phyloP scores from a whole-genome alignment of 2,113 vertebrate genomes.

The Cheirogaleus medius region DNA sequence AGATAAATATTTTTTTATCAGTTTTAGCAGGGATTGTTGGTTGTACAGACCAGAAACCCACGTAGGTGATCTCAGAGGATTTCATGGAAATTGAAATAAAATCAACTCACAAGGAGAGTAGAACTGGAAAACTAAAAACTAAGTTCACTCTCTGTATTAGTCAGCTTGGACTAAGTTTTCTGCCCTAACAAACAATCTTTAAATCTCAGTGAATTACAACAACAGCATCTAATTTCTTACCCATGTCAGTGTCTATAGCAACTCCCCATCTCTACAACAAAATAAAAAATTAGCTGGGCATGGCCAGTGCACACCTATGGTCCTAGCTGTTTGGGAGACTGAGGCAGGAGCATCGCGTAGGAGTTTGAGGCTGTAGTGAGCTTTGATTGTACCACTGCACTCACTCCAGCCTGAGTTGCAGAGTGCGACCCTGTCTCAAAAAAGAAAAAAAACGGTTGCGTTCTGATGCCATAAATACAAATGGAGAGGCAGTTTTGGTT shows the following conservation, averaged over 20 bases:
- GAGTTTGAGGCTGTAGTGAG: no score
- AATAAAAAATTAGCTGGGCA: no score
- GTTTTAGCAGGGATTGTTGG: background rate
- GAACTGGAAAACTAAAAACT: background rate
- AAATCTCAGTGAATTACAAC: background rate
- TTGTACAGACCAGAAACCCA: slow-evolving; percentile 13
- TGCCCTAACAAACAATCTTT: background rate
- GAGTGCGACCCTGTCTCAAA: no score
- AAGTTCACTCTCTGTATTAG: background rate
- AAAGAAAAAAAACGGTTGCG: background rate
- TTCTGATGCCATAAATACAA: background rate
- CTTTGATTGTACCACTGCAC: no score
- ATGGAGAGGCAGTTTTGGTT: background rate
- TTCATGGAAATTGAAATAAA: slow-evolving; percentile 26
- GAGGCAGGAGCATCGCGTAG: no score
- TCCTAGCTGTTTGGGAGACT: no score
- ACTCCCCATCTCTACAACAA: no score
- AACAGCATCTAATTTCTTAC: background rate
- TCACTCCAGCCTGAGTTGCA: no score
- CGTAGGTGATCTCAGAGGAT: background rate
- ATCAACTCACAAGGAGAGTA: background rate
- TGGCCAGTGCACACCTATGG: no score
- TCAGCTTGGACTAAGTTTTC: background rate
- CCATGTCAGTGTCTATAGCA: background rate
- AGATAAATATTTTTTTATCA: slow-evolving; percentile 3